Evolutionary conservation across 2,113 vertebrate genomes (phyloP), one percentile per base, ranked within the genome.

Genomic region (Sinosuthora webbiana): DNA sequence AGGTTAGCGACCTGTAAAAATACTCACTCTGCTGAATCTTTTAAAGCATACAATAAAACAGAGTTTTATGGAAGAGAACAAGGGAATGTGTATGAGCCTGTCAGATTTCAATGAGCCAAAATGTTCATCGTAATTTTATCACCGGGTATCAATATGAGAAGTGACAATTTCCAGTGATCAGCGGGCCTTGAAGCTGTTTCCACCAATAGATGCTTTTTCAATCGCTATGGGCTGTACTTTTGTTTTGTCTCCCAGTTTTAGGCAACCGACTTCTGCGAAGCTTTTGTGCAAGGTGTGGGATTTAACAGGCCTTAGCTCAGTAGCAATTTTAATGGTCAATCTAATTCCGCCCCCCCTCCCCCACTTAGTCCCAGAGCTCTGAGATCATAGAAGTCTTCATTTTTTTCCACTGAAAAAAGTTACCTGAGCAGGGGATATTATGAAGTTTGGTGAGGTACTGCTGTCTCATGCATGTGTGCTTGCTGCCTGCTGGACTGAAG

Each of bases 1-100:
- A 83, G 71, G 47, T 90, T 95, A 89, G 73, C 1, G 81, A 83
- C 56, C 71, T 81, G 68, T 87, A 75, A 86, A 90, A 93, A 88
- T 52, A 81, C 41, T 70, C 57, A 57, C n/a, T 67, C 64, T 90
- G 39, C 13, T 55, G 63, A 81, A 64, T 89, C 90, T 81, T 86
- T 80, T 83, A 71, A 94, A 93, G 57, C 31, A 52, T 16, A 15
- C 52, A 83, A 84, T 96, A 93, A 95, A 96, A 1, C 18, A 62
- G 30, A 35, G 56, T 74, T 95, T 95, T 93, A 81, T 75, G 52
- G 57, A 94, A 78, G 73, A 90, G 64, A 95, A 86, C 55, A 86
- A 80, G 44, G 25, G 73, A 92, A 68, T 24, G 60, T 81, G 44
- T 74, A 59, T 0, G 2, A 67, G 39, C 45, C 55, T 83, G 84